Evolutionary conservation across 1,140 invertebrate species (phyloP), one percentile per base, ranked within the genome.

Genomic region (Dryas iulia): DNA sequence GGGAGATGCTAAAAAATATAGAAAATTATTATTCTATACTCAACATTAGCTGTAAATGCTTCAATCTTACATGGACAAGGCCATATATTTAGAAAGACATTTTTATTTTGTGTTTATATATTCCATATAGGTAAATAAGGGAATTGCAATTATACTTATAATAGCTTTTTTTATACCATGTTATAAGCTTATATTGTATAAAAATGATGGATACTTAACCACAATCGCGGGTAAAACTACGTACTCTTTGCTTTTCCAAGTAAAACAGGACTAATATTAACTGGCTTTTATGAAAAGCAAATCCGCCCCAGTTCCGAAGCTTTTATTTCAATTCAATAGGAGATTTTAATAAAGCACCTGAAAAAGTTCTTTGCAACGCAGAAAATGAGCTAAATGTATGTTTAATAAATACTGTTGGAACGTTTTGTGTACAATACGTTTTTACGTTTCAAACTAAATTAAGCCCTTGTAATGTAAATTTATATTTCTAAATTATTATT

Each of bases 281-380:
- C 53, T 54, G 24, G 24, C 53, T 54, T 54, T 54, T 54, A 54
- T 54, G 53, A 54, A 54, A 54, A n/a, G 53, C 53, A 54, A 54
- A 54, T 25, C 53, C 24, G 53, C 53, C 53, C 53, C 53, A 54
- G 53, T 54, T 54, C 24, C 24, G 11, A 23, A 54, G 53, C 53
- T 54, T 54, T 54, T 54, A 54, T 54, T 54, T 25, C 53, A 54
- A 24, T 54, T 54, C 53, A 54, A 54, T 54, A 25, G 53, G 21
- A 54, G 53, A 54, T 54, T 24, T 54, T 54, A 54, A 23, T 54
- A 54, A 54, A 54, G 53, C 53, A 24, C 53, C 53, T 54, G 24
- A 54, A 47, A 47, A 47, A 56, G 24, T 56, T 56, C 53, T 56
- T 26, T 56, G 23, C 24, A 25, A 56, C 53, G 53, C 24, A 56